Percentiles rank a stretch among this genome's conserved stretches.
phyloP scores from a whole-genome alignment of 2,113 vertebrate genomes.

The Tachycineta bicolor region DNA sequence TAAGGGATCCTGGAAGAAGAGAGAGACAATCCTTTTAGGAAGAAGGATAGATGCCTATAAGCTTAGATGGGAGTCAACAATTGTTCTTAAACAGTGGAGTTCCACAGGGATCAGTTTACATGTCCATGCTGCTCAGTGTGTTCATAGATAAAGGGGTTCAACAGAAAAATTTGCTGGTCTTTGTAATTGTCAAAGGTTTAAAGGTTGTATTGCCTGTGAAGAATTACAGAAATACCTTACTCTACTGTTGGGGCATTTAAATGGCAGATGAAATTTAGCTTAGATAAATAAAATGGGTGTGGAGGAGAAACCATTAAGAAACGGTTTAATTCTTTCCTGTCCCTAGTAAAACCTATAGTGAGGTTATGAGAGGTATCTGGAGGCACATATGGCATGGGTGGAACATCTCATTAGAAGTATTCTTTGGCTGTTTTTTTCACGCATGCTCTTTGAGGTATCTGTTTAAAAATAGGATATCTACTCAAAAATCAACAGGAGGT shows the following conservation, averaged over 20 bases:
- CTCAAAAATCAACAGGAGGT: neutral
- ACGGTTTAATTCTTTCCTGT: neutral
- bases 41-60: neutral
- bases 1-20: neutral
- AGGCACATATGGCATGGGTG: fast-evolving
- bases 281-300: neutral
- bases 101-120: neutral
- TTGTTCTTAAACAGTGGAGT: neutral
- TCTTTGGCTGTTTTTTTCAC: neutral
- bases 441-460: neutral
- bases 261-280: neutral
- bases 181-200: neutral
- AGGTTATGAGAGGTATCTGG: neutral
- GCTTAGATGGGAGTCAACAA: neutral
- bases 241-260: neutral
- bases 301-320: neutral
- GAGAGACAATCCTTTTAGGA: neutral
- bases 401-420: neutral
- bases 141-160: neutral
- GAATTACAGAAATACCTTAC: neutral
- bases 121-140: neutral
- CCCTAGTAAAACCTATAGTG: neutral
- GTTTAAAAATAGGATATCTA: neutral
- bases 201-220: neutral
- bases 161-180: neutral